These are phyloP conservation scores for Archips crataeganus DNA, from an alignment of 2,888 invertebrate genomes.

Conservation along the genomic window DNA sequence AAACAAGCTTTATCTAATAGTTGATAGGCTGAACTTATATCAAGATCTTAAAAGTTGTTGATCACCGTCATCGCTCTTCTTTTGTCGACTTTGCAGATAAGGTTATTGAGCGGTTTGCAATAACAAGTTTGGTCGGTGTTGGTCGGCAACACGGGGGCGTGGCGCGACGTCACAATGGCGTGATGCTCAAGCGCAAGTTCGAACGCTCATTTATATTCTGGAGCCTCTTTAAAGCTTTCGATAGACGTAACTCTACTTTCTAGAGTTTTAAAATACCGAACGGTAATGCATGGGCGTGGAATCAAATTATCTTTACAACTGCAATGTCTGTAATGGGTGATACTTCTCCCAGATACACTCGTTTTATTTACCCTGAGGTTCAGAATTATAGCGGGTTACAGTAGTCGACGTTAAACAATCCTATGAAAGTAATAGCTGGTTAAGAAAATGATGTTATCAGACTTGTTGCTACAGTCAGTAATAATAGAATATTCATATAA, in stretches of 20 bases:
- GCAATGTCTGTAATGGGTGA: not conserved
- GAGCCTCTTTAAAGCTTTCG: conserved; percentile 18
- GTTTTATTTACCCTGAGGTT: not conserved
- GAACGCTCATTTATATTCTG: conserved; percentile 33
- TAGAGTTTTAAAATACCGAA: conserved; percentile 10
- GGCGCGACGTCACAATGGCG: conserved; percentile 50
- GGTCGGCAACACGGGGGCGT: conserved; percentile 47
- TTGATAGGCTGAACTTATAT: conserved; percentile 7
- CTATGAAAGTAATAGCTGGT: not conserved
- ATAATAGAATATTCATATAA: not conserved
- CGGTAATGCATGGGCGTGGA: not conserved
- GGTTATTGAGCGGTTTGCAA: conserved; percentile 15
- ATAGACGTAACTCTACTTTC: conserved; percentile 28
- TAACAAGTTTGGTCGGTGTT: conserved; percentile 38
- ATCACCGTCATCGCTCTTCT: conserved; percentile 13
- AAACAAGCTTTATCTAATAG: conserved; percentile 33
- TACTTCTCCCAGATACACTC: not conserved
- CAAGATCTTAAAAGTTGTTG: conserved; percentile 7
- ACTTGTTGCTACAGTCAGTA: not conserved
- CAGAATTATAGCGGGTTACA: not conserved
- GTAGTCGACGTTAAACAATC: not conserved
- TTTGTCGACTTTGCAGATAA: conserved; percentile 27
- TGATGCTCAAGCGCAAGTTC: conserved; percentile 31
- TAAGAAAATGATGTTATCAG: not conserved
- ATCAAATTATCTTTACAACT: not conserved